Evolutionary conservation across 1,140 invertebrate genomes (phyloP).

Genomic region (Sarcophaga peregrina): DNA sequence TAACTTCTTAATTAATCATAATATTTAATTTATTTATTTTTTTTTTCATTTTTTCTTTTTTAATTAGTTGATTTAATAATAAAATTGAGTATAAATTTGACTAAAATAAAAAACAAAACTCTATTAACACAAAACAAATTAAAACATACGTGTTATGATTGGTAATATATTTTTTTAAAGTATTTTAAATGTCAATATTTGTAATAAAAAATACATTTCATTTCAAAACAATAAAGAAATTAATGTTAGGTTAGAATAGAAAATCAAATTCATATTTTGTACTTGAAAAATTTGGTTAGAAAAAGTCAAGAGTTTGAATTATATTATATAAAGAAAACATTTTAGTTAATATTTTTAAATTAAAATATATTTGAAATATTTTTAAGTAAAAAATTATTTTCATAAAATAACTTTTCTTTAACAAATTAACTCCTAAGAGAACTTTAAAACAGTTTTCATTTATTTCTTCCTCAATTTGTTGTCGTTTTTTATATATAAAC

Average conservation of each 20-base stretch:
- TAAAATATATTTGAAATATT: too few species aligned
- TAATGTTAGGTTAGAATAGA: too few species aligned
- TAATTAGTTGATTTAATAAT: background rate
- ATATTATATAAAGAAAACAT: background rate
- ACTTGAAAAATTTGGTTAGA: background rate
- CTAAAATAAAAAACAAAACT: constrained; percentile 31
- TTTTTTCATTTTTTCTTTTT: background rate
- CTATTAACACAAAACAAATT: background rate
- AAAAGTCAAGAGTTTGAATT: background rate
- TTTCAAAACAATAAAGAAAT: too few species aligned
- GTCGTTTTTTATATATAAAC: too few species aligned
- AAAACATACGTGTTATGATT: background rate
- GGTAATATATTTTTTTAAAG: background rate
- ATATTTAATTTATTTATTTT: background rate
- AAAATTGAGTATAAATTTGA: constrained; percentile 42
- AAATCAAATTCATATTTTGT: too few species aligned
- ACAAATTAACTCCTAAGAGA: too few species aligned
- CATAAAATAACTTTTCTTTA: too few species aligned
- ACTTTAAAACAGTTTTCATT: too few species aligned
- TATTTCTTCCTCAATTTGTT: too few species aligned
- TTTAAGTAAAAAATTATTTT: too few species aligned
- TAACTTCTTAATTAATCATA: background rate
- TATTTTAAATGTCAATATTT: constrained; percentile 30
- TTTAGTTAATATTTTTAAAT: background rate
- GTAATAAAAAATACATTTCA: background rate